phyloP scores from a whole-genome alignment of 37 sponge, comb jelly and placozoan genomes.

The Tethya wilhelma region DNA sequence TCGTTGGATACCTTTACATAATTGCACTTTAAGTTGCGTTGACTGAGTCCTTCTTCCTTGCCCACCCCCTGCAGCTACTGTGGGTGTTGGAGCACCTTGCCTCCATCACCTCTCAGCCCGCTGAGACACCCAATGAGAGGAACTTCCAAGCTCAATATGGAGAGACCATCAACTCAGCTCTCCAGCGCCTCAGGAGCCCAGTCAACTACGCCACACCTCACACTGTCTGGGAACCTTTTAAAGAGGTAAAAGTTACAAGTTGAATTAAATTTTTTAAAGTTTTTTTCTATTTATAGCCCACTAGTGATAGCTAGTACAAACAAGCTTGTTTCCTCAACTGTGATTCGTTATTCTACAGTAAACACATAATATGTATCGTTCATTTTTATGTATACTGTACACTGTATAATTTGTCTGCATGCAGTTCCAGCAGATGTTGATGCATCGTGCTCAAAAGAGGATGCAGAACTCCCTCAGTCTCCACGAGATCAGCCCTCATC shows the following conservation, averaged over 20 bases:
- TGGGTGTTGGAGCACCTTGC: constrained; percentile 89
- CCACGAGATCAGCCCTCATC: constrained; percentile 88
- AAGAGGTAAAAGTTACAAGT: constrained; percentile 61
- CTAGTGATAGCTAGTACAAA: too few relatives aligned
- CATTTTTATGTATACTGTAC: background rate
- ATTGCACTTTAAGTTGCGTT: too few relatives aligned
- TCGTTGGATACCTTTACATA: too few relatives aligned
- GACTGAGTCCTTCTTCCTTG: constrained; percentile 9
- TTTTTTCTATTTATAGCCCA: background rate
- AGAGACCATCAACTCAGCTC: constrained; percentile 66
- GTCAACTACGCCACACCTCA: constrained; percentile 70
- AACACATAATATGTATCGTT: too few relatives aligned
- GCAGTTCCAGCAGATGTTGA: constrained; percentile 89
- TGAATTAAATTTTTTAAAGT: background rate
- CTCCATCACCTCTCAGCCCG: constrained; percentile 79
- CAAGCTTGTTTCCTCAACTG: background rate
- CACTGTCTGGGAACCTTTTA: constrained; percentile 86
- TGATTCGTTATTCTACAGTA: background rate
- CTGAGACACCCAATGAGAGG: constrained; percentile 91
- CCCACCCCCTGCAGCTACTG: constrained; percentile 50
- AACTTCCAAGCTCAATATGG: constrained; percentile 87
- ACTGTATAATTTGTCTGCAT: background rate
- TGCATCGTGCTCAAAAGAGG: constrained; percentile 86
- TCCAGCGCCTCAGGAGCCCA: constrained; percentile 72
- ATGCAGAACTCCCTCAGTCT: constrained; percentile 76